Percentiles rank a stretch among this genome's conserved stretches.
These are phyloP conservation scores for Trichoplusia ni DNA, from an alignment of 1,140 invertebrate species.

Conservation along the genomic window DNA sequence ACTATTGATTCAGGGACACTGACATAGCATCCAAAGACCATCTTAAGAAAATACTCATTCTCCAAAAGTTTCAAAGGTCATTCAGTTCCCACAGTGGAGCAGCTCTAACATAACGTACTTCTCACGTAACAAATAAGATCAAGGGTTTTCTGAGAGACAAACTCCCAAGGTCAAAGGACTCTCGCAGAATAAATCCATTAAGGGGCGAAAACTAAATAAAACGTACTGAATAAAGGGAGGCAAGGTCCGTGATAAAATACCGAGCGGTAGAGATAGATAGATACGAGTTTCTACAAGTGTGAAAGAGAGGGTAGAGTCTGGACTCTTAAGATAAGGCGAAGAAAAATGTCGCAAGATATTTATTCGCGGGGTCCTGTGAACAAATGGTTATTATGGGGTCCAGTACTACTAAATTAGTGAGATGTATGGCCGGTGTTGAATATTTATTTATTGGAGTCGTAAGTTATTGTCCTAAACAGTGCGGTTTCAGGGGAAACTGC, in stretches of 20 bases:
- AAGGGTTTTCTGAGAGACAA: conserved; percentile 45
- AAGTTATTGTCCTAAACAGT: conserved; percentile 50
- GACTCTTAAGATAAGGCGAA: conserved; percentile 72
- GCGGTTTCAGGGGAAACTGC: conserved; percentile 44
- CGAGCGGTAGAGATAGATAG: conserved; percentile 41
- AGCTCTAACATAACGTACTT: neutral
- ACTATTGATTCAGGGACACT: too few relatives aligned
- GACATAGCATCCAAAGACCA: too few relatives aligned
- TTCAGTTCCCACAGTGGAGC: too few relatives aligned
- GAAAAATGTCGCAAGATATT: conserved; percentile 79
- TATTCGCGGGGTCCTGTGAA: conserved; percentile 63
- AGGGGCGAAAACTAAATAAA: conserved; percentile 75
- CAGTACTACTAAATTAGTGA: conserved; percentile 77
- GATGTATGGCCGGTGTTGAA: conserved; percentile 73
- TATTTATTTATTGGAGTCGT: conserved; percentile 71
- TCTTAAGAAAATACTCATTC: too few relatives aligned
- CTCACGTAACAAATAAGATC: conserved; percentile 26
- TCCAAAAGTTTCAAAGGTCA: too few relatives aligned
- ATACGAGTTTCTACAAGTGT: conserved; percentile 3
- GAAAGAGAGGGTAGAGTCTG: conserved; percentile 60
- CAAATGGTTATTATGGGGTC: conserved; percentile 78
- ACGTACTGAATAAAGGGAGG: conserved; percentile 64
- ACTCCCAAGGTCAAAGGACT: conserved; percentile 72
- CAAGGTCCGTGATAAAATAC: conserved; percentile 58
- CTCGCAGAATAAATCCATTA: conserved; percentile 71